These are phyloP conservation scores for Drosophila quadrilineata DNA, from an alignment of 1,140 invertebrate species.

Conservation along the genomic window DNA sequence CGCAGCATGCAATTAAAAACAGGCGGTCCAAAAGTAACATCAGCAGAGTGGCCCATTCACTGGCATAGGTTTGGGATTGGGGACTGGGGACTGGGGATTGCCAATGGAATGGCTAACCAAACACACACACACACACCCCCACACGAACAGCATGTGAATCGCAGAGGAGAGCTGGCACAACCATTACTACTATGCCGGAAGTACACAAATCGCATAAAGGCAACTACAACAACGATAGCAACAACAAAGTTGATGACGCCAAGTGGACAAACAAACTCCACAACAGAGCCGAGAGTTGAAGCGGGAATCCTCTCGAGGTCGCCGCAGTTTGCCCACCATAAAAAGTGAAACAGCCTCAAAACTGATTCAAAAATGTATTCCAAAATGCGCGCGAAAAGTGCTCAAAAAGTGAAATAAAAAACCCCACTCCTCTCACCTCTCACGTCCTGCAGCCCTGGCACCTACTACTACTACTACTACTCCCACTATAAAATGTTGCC, in stretches of 20 bases:
- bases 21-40: conserved; percentile 34
- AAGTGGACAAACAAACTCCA: neutral
- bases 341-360: conserved; percentile 66
- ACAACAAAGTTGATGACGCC: conserved; percentile 3
- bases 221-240: conserved; percentile 10
- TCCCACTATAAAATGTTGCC: conserved; percentile 43
- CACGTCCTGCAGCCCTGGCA: too few relatives aligned
- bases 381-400: conserved; percentile 58
- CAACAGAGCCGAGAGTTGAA: neutral
- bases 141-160: neutral
- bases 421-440: too few relatives aligned
- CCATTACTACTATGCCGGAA: conserved; percentile 61
- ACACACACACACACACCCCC: neutral
- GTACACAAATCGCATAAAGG: conserved; percentile 75
- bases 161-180: too few relatives aligned
- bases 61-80: conserved; percentile 30
- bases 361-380: conserved; percentile 79
- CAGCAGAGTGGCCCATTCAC: conserved; percentile 31
- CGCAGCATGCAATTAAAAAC: conserved; percentile 73
- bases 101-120: neutral
- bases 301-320: too few relatives aligned
- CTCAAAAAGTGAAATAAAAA: conserved; percentile 17
- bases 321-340: too few relatives aligned
- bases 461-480: too few relatives aligned
- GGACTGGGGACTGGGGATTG: neutral